These are phyloP conservation scores for Leptocoma aspasia DNA, from an alignment of 2,113 vertebrate species.

Conservation along the genomic window DNA sequence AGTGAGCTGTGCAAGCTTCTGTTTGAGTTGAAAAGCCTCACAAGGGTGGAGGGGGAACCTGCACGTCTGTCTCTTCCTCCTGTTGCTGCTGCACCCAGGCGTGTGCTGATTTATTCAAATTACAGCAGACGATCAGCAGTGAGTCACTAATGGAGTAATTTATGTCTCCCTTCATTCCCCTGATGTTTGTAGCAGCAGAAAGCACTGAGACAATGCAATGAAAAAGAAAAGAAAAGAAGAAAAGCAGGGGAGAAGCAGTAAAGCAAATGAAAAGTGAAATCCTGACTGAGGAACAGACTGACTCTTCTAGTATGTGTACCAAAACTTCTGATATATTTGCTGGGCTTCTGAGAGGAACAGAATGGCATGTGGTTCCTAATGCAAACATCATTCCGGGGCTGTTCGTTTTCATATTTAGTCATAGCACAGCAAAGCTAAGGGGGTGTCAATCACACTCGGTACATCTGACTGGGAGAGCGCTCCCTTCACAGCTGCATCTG, in stretches of 20 bases:
- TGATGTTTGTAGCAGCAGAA: not conserved
- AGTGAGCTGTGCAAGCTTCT: not conserved
- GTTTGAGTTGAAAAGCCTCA: not conserved
- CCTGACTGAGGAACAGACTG: not conserved
- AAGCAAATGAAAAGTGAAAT: not conserved
- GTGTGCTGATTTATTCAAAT: conserved; percentile 11
- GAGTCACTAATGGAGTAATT: conserved; percentile 5
- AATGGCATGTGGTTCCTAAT: conserved; percentile 16
- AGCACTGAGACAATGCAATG: not conserved
- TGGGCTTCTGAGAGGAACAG: conserved; percentile 19
- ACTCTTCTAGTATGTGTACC: not conserved
- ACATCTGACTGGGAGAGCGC: conserved; percentile 9
- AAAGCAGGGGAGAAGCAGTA: not conserved
- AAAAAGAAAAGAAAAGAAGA: not conserved
- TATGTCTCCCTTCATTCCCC: not conserved
- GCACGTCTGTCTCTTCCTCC: not conserved
- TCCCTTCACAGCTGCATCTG: conserved; percentile 53
- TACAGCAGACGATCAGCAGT: not conserved
- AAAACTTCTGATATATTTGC: conserved; percentile 23
- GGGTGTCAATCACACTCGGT: conserved; percentile 38
- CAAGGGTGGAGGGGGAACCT: not conserved
- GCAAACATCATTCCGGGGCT: not conserved
- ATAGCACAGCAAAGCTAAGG: conserved; percentile 49
- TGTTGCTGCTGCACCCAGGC: not conserved
- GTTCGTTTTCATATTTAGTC: conserved; percentile 46